A percentile compares a stretch with the other conserved stretches of the same genome.
phyloP scores from a whole-genome alignment of 1,140 invertebrate genomes.

The Drosophila ficusphila region DNA sequence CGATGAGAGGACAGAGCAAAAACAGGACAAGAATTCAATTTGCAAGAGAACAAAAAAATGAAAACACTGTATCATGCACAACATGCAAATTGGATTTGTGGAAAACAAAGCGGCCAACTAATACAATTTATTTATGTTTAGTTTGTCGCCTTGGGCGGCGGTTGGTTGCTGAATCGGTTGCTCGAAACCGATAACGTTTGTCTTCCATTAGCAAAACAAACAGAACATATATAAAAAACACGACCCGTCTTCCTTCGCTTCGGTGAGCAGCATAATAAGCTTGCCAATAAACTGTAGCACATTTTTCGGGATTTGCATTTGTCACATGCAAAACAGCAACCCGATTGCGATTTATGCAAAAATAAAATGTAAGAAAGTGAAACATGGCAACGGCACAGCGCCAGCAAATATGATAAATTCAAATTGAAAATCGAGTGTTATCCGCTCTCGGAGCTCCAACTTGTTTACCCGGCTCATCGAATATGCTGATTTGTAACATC shows the following conservation, averaged over 20 bases:
- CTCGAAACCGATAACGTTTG: constrained; percentile 58
- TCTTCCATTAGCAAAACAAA: constrained; percentile 68
- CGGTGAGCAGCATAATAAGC: constrained; percentile 51
- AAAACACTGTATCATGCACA: constrained; percentile 3
- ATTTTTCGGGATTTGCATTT: constrained; percentile 54
- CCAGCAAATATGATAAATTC: constrained; percentile 57
- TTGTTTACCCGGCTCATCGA: constrained; percentile 38
- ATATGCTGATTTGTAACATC: constrained; percentile 48
- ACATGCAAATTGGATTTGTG: constrained; percentile 41
- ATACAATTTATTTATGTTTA: constrained; percentile 35
- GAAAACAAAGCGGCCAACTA: constrained; percentile 19
- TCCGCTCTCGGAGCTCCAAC: constrained; percentile 38
- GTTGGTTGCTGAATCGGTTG: constrained; percentile 23
- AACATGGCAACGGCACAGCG: not conserved
- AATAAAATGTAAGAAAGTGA: too few species aligned
- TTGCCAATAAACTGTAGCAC: constrained; percentile 60
- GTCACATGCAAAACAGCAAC: constrained; percentile 44
- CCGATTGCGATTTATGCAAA: constrained; percentile 44
- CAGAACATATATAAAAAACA: constrained; percentile 26
- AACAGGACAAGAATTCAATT: constrained; percentile 32
- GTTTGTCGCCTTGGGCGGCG: constrained; percentile 11
- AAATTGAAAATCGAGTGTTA: constrained; percentile 61
- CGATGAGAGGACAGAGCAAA: not conserved
- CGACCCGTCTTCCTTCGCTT: not conserved
- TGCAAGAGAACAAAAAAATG: not conserved